Evolutionary conservation across 2,113 vertebrate genomes (phyloP).

Genomic region (Peromyscus californicus): DNA sequence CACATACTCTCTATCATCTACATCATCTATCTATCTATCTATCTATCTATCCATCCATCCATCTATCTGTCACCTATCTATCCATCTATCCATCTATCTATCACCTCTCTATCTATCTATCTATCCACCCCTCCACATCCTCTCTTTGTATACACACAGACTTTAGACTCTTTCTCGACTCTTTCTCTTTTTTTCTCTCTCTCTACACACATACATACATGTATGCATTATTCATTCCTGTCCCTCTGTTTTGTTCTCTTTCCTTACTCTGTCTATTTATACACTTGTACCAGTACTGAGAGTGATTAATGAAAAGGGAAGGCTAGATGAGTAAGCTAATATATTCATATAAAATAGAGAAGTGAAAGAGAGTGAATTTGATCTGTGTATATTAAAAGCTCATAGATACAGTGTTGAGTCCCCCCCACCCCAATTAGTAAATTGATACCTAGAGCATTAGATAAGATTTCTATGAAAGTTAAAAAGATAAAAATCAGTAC

Average conservation of each 20-base stretch:
- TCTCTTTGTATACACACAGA: not conserved
- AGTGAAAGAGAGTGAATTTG: constrained; percentile 44
- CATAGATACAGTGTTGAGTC: not conserved
- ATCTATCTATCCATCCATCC: not conserved
- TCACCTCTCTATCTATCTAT: not conserved
- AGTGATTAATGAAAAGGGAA: not conserved
- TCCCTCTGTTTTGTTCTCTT: not conserved
- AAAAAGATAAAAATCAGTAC: not conserved
- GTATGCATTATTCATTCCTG: not conserved
- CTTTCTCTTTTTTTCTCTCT: not conserved
- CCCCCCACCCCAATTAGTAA: not conserved
- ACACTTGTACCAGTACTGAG: not conserved
- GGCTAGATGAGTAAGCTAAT: not conserved
- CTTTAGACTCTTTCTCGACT: not conserved
- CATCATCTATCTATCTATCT: not conserved
- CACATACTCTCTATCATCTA: not conserved
- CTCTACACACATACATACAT: not conserved
- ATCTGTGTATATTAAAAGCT: not conserved
- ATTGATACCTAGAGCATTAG: not conserved
- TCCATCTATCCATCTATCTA: not conserved
- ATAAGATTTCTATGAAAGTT: constrained; percentile 1
- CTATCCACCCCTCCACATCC: not conserved
- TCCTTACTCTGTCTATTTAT: not conserved
- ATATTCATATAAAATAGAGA: not conserved
- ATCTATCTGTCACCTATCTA: not conserved